Base-by-base conservation (phyloP, 2,888 invertebrate genomes). In the Erebia epiphron region DNA sequence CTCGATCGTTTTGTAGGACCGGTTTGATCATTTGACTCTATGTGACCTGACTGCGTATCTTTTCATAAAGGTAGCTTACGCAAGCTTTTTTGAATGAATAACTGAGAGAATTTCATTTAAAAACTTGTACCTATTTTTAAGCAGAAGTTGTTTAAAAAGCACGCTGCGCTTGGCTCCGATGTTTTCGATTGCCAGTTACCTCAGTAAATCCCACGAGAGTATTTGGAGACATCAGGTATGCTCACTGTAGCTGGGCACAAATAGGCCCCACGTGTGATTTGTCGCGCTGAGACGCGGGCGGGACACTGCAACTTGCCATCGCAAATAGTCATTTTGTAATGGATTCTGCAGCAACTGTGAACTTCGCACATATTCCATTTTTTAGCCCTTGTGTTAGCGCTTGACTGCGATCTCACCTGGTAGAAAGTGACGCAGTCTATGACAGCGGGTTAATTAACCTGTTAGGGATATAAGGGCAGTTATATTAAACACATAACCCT, bases 241-340 rank as follows among this genome's bases (percentile, higher is more conserved):
- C 21, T 54, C 41, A 13, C 18, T 10, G 16, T 11, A 13, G 46
- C 10, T 21, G 41, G 52, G 49, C 56, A 56, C 56, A 65, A 66
- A 66, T 66, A 66, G 66, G 41, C 54, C 50, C 58, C 68, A 68
- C 78, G 82, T 77, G 82, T 82, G 83, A 82, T 79, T 79, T 81
- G 80, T 79, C 80, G 81, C 82, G 66, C 70, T 67, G 65, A 69
- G 62, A 26, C 18, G 14, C 16, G n/a, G 13, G 7, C 35, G 35
- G 35, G 7, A 5, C 85, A 85, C 87, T 84, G 82, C 87, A 84
- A 83, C 79, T 83, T 84, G 75, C 75, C 75, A 76, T 81, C 80
- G 82, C 87, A 86, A 87, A 88, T 86, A 86, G 85, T 79, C 83
- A 83, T 85, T 86, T 84, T 84, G 84, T 85, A 82, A 82, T 80